These are phyloP conservation scores for Cheilosia vulpina DNA, from an alignment of 2,888 invertebrate species.

Conservation along the genomic window DNA sequence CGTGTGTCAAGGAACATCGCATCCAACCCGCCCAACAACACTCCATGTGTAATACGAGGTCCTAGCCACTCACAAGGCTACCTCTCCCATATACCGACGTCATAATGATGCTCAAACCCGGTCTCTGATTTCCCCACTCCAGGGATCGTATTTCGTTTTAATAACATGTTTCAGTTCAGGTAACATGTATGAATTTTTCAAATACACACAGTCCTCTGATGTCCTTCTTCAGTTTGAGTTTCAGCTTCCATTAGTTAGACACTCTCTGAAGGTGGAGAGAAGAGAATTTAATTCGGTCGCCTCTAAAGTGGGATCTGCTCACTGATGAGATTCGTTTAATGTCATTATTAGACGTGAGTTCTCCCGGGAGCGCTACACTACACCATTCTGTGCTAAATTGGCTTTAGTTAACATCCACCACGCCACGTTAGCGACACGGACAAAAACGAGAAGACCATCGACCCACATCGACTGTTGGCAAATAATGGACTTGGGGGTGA, in stretches of 20 bases:
- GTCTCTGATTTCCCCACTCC: slow-evolving; percentile 37
- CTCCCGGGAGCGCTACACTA: slow-evolving; percentile 61
- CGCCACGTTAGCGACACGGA: slow-evolving; percentile 46
- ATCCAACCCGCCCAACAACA: slow-evolving; percentile 61
- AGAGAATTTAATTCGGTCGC: slow-evolving; percentile 63
- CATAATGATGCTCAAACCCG: slow-evolving; percentile 5
- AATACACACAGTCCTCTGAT: slow-evolving; percentile 50
- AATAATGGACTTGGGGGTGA: slow-evolving; percentile 63
- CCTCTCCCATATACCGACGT: neutral
- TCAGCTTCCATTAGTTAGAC: slow-evolving; percentile 51
- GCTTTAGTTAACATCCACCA: slow-evolving; percentile 56
- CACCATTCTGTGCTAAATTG: slow-evolving; percentile 70
- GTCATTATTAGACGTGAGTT: slow-evolving; percentile 73
- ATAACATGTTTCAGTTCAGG: slow-evolving; percentile 72
- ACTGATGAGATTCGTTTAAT: slow-evolving; percentile 73
- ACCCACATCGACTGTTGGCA: slow-evolving; percentile 52
- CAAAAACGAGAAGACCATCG: slow-evolving; percentile 53
- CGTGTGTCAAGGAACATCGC: slow-evolving; percentile 49
- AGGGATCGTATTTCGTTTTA: slow-evolving; percentile 67
- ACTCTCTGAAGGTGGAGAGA: slow-evolving; percentile 47
- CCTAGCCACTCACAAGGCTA: slow-evolving; percentile 21
- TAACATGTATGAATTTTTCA: slow-evolving; percentile 71
- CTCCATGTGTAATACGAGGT: slow-evolving; percentile 59
- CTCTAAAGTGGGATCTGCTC: slow-evolving; percentile 65
- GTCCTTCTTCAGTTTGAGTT: slow-evolving; percentile 54